Evolutionary conservation across 2,797 vertebrate species (phyloP).

Genomic region (Spondyliosoma cantharus): DNA sequence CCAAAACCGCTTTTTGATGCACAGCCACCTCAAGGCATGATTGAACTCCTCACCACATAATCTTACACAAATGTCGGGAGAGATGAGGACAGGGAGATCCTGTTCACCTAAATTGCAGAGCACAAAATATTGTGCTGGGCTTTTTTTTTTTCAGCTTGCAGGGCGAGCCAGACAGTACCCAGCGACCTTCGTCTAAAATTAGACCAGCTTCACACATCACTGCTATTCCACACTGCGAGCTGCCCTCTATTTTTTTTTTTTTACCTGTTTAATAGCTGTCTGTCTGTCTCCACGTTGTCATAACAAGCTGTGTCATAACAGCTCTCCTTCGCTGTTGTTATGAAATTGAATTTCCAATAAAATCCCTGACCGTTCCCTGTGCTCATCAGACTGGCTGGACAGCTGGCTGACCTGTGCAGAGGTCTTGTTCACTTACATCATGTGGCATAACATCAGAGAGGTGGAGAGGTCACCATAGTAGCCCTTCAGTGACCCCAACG

Average conservation of each 20-base stretch:
- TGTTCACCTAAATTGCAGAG: constrained; percentile 33
- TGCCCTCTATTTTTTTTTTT: constrained; percentile 22
- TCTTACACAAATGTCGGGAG: constrained; percentile 42
- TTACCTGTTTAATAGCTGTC: constrained; percentile 40
- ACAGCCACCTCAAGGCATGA: constrained; percentile 41
- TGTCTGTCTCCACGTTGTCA: constrained; percentile 25
- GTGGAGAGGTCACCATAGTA: constrained; percentile 10
- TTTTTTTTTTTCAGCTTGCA: constrained; percentile 6
- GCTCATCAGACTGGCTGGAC: constrained; percentile 32
- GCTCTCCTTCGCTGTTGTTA: constrained; percentile 29
- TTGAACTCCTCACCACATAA: constrained; percentile 58
- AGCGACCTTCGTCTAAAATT: constrained; percentile 56
- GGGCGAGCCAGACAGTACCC: constrained; percentile 42
- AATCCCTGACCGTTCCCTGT: constrained; percentile 34
- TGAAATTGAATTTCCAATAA: constrained; percentile 53
- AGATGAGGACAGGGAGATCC: constrained; percentile 52
- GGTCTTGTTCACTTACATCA: constrained; percentile 42
- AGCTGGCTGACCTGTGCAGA: constrained; percentile 33
- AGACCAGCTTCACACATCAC: constrained; percentile 44
- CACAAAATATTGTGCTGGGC: constrained; percentile 32
- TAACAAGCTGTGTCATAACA: constrained; percentile 57
- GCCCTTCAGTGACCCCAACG: constrained; percentile 22
- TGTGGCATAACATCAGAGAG: constrained; percentile 26
- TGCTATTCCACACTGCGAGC: constrained; percentile 12
- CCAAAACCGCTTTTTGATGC: constrained; percentile 59